Evolutionary conservation across 2,888 invertebrate species (phyloP), one percentile per base, ranked within the genome.

Genomic region (Drosophila antonietae): DNA sequence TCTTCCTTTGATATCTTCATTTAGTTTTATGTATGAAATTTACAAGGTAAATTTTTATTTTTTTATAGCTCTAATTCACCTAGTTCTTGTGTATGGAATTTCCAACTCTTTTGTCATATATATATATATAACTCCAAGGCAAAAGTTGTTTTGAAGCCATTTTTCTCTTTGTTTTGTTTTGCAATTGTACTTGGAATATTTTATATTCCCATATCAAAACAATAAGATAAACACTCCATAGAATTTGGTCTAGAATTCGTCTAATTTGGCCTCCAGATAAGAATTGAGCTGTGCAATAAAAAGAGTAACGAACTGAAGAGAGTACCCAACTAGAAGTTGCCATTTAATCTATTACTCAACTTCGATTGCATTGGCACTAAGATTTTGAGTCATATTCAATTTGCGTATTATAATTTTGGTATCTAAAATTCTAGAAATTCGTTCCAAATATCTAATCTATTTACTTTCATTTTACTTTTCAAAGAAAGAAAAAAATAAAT

Each of bases 201-300:
- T 58, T 58, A 35, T 53, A 28, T 20, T 14, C 8, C 14, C 23
- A 39, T 46, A 59, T 66, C 41, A 58, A 66, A 56, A 47, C 18
- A 31, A 31, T 31, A 7, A 23, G 52, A 53, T 53, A 53, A 53
- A 37, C 52, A 23, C 18, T 20, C 15, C 47, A 51, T 2, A 18
- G 51, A 33, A 20, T 35, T 35, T 20, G 37, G 37, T 23, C 52
- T 53, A 15, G 23, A 15, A 9, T 15, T 15, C 10, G 10, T 43
- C 43, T 15, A 6, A 53, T 7, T 51, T 35, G 18, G 18, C 14
- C 20, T 8, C 35, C 1, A 20, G 59, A 71, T 72, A 71, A 65
- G 51, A 7, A 4, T 52, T 37, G 1, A 52, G 15, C 20, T 23
- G 37, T 3, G 33, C 52, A 52, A 37, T 52, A 52, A 52, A 52